Evolutionary conservation across 2,888 invertebrate species (phyloP), one percentile per base, ranked within the genome.

Genomic region (Caenorhabditis sinica): DNA sequence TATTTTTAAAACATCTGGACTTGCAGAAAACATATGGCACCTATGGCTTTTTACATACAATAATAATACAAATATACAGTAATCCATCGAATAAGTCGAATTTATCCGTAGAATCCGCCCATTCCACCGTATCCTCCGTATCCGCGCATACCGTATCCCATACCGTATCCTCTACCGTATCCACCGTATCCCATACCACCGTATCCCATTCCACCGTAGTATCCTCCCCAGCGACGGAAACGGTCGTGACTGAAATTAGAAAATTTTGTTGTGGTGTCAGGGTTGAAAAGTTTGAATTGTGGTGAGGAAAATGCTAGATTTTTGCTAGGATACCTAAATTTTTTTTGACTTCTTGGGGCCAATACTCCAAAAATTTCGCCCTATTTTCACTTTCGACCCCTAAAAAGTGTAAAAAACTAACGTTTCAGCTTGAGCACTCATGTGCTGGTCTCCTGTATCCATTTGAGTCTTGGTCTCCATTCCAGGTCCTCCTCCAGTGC

Each of bases 101-200:
- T 23, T 56, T 65, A 65, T 65, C 65, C 65, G 25, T 63, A 63
- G 25, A 11, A 63, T 33, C 40, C 40, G 2, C 40, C 40, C 40
- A 40, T 40, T 40, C 40, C 40, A 40, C 40, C 40, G 40, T 40
- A 40, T 40, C 40, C 40, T 11, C 40, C 40, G 40, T 40, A 40
- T 4, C 33, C 33, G 33, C 33, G 33, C 33, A 36, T 36, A 40
- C 40, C 40, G 40, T 40, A 40, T 40, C 40, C 40, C 13, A 5
- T 40, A 40, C 40, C 40, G 40, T 40, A 40, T 36, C 61, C 23
- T 20, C 30, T 36, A 23, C 61, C 61, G 28, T 65, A 61, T 28
- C 60, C 60, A 30, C 60, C 68, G 30, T 33, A 69, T 61, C 66
- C 75, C 66, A 66, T 53, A 2, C 68, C 61, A 25, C 76, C 68